Evolutionary conservation across 2,113 vertebrate species (phyloP).

Genomic region (Willisornis vidua): DNA sequence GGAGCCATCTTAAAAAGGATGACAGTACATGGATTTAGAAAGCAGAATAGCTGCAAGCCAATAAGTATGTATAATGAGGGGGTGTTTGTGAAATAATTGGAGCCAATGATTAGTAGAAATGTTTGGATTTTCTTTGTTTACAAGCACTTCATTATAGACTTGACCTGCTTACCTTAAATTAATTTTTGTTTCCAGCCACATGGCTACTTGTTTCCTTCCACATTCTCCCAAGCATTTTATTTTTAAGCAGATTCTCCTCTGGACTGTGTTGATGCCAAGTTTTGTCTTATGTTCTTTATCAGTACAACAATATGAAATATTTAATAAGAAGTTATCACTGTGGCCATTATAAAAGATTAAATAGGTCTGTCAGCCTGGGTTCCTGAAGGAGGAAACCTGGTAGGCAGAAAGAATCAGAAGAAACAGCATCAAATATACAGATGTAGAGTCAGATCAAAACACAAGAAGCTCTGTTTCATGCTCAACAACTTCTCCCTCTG

Average conservation of each 20-base stretch:
- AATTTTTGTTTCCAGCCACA: slow-evolving; percentile 2
- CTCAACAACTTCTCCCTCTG: neutral
- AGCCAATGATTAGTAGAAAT: neutral
- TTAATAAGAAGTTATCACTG: slow-evolving; percentile 74
- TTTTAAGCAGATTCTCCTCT: slow-evolving; percentile 59
- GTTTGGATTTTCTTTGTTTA: slow-evolving; percentile 1
- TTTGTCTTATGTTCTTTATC: slow-evolving; percentile 71
- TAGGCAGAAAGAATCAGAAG: slow-evolving; percentile 20
- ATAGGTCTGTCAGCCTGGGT: slow-evolving; percentile 39
- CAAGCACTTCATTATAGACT: neutral
- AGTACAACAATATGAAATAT: slow-evolving; percentile 80
- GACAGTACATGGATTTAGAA: neutral
- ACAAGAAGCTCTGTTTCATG: neutral
- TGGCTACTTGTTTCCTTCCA: slow-evolving; percentile 8
- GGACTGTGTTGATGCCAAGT: slow-evolving; percentile 35
- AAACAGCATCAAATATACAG: neutral
- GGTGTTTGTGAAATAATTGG: neutral
- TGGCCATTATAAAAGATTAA: slow-evolving; percentile 79
- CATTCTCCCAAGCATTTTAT: slow-evolving; percentile 38
- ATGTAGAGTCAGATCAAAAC: neutral
- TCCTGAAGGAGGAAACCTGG: slow-evolving; percentile 30
- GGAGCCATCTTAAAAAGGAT: neutral
- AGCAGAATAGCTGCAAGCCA: neutral
- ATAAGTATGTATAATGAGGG: neutral
- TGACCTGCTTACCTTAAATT: slow-evolving; percentile 22